Conservation (phyloP, 2,888 invertebrate species). For the Cordilura impudica region DNA sequence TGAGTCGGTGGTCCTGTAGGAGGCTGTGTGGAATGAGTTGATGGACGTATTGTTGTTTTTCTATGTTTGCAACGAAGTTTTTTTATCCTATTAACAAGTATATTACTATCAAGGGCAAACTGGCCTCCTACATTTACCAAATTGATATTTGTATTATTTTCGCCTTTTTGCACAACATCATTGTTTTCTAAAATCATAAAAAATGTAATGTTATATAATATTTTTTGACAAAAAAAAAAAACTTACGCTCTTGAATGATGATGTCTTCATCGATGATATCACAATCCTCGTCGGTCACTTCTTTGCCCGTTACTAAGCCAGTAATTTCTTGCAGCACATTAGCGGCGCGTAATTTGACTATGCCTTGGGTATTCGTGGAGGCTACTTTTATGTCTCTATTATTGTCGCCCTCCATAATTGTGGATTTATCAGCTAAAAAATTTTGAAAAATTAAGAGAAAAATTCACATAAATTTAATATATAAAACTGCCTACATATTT, state of each 20-base stretch:
- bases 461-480: neutral
- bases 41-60: conserved; percentile 25
- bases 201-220: neutral
- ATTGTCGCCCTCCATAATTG: conserved; percentile 8
- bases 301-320: conserved; percentile 9
- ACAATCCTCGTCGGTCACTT: conserved; percentile 28
- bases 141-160: conserved; percentile 27
- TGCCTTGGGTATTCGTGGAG: conserved; percentile 12
- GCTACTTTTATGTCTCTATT: conserved; percentile 2
- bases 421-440: conserved; percentile 14
- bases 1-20: conserved; percentile 5
- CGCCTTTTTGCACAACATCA: conserved; percentile 14
- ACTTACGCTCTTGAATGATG: conserved; percentile 29
- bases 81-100: conserved; percentile 29
- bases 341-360: neutral
- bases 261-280: neutral
- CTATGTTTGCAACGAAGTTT: conserved; percentile 13
- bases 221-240: too few relatives aligned
- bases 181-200: conserved; percentile 23
- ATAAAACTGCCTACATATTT: conserved; percentile 16
- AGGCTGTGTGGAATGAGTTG: conserved; percentile 26
- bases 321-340: conserved; percentile 7
- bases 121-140: conserved; percentile 37
- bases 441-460: neutral
- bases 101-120: conserved; percentile 8